Evolutionary conservation across 1,140 invertebrate genomes (phyloP).

Genomic region (Drosophila pachea): DNA sequence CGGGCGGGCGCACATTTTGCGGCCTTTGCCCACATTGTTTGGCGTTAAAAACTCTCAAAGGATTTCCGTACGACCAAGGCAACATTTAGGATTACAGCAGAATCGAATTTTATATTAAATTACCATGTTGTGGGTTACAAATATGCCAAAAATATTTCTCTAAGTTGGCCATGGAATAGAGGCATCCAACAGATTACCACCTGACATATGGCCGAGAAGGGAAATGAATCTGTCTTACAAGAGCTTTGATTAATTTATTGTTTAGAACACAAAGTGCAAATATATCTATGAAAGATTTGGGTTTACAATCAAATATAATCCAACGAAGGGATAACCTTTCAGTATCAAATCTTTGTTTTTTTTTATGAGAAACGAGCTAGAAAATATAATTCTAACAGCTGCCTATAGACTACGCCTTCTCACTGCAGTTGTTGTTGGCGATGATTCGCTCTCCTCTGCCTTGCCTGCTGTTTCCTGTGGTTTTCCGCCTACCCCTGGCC

Average conservation of each 20-base stretch:
- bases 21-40: constrained; percentile 29
- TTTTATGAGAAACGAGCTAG: too few relatives aligned
- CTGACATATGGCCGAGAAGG: background rate
- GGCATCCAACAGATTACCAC: background rate
- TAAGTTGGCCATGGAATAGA: background rate
- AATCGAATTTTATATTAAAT: constrained; percentile 25
- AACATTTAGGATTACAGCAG: background rate
- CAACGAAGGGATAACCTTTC: too few relatives aligned
- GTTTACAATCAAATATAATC: too few relatives aligned
- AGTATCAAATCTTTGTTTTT: too few relatives aligned
- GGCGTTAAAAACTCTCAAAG: constrained; percentile 33
- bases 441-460: background rate
- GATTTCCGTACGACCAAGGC: constrained; percentile 17
- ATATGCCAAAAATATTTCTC: constrained; percentile 1
- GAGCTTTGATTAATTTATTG: too few relatives aligned
- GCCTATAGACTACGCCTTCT: too few relatives aligned
- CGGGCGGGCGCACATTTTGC: constrained; percentile 22
- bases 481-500: constrained; percentile 35
- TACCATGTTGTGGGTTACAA: constrained; percentile 14
- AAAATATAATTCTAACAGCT: too few relatives aligned
- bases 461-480: too few relatives aligned
- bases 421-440: background rate
- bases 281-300: too few relatives aligned
- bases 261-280: too few relatives aligned
- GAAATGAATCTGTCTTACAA: background rate